Percentiles rank a stretch among this genome's conserved stretches.
These are phyloP conservation scores for Gila orcuttii DNA, from an alignment of 2,113 vertebrate genomes.

Conservation along the genomic window DNA sequence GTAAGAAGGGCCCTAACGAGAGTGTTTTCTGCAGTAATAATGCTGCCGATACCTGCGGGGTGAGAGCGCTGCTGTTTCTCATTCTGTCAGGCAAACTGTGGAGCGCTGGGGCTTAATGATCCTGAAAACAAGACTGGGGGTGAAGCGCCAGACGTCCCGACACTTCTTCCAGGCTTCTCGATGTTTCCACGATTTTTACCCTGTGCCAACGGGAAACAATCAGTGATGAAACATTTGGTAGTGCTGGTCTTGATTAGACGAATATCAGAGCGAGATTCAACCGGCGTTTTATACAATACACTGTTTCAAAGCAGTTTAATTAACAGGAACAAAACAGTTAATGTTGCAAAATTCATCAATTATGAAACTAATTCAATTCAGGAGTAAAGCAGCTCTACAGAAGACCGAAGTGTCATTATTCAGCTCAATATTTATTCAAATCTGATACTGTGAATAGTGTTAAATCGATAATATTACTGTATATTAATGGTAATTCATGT, in stretches of 20 bases:
- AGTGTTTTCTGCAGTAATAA: conserved; percentile 93
- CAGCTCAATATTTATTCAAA: not conserved
- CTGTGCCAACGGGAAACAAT: not conserved
- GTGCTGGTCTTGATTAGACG: not conserved
- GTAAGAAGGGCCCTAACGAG: conserved; percentile 88
- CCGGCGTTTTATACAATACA: not conserved
- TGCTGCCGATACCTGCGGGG: conserved; percentile 95
- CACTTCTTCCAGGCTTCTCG: not conserved
- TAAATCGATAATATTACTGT: not conserved
- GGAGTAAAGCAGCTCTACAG: too few species aligned
- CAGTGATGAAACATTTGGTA: not conserved
- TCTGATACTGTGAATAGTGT: not conserved
- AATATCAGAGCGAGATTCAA: not conserved
- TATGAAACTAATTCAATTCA: not conserved
- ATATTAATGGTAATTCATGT: too few species aligned
- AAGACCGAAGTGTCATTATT: too few species aligned
- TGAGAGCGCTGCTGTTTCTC: conserved; percentile 87
- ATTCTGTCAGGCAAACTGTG: conserved; percentile 90
- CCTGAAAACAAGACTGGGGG: conserved; percentile 89
- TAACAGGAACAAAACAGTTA: not conserved
- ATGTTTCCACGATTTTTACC: not conserved
- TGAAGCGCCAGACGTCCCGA: conserved; percentile 67
- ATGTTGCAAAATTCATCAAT: not conserved
- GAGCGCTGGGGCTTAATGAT: conserved; percentile 95
- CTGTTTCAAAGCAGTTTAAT: not conserved